A percentile compares a stretch with the other conserved stretches of the same genome.
These are phyloP conservation scores for Crocallis elinguaria DNA, from an alignment of 2,888 invertebrate genomes.

Conservation along the genomic window DNA sequence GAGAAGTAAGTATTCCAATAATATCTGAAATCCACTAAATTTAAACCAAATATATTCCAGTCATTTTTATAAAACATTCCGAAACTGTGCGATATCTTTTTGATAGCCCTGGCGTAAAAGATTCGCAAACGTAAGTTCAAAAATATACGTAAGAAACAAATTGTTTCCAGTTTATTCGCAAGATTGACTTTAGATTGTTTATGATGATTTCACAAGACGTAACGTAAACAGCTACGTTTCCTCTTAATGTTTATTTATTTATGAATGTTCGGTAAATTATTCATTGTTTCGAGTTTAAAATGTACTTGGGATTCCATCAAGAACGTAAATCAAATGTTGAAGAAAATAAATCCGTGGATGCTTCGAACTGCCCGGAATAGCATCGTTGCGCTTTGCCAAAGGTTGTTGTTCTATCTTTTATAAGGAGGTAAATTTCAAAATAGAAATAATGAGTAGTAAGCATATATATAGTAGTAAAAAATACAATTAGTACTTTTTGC, in stretches of 20 bases:
- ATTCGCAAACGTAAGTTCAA: conserved; percentile 5
- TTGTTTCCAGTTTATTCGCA: conserved; percentile 12
- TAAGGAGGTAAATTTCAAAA: not conserved
- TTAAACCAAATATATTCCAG: too few species aligned
- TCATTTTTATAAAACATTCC: too few species aligned
- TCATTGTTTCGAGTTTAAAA: conserved; percentile 21
- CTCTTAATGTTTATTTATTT: conserved; percentile 18
- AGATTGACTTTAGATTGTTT: conserved; percentile 28
- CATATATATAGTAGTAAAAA: too few species aligned
- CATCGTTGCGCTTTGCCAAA: not conserved
- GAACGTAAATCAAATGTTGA: not conserved
- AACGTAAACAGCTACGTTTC: conserved; percentile 18
- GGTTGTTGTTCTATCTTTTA: not conserved
- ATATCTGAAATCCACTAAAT: too few species aligned
- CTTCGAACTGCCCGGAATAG: not conserved
- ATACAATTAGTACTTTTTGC: too few species aligned
- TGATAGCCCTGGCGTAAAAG: not conserved
- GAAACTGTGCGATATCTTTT: conserved; percentile 23
- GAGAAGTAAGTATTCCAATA: too few species aligned
- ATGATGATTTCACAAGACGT: conserved; percentile 19
- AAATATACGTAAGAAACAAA: conserved; percentile 4
- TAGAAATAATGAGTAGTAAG: too few species aligned
- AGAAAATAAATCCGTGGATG: not conserved
- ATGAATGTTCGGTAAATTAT: conserved; percentile 21
- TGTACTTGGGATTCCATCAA: conserved; percentile 1